A percentile compares a stretch with the other conserved stretches of the same genome.
Conservation (phyloP, 2,113 vertebrate species). For the Phoenicopterus ruber region DNA sequence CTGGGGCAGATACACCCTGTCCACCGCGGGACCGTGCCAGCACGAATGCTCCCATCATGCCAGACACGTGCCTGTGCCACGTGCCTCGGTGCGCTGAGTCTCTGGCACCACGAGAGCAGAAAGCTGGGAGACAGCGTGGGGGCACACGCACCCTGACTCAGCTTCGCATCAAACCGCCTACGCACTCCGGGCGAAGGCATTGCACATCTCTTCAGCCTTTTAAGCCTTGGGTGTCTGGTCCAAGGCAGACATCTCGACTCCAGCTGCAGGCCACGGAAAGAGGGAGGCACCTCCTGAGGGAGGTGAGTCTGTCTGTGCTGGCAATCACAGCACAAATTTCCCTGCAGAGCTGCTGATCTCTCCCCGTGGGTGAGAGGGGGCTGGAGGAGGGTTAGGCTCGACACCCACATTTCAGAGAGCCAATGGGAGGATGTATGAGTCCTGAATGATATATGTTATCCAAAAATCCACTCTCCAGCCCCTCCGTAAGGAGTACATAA, state of each 20-base stretch:
- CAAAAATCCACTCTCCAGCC: not conserved
- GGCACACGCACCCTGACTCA: not conserved
- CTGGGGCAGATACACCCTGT: not conserved
- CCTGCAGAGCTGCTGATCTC: not conserved
- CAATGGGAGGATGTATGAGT: fast-evolving
- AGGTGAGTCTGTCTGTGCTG: fast-evolving
- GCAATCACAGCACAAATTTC: not conserved
- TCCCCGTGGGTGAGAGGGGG: fast-evolving
- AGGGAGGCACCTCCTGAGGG: not conserved
- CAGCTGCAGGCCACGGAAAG: not conserved
- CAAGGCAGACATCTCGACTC: not conserved
- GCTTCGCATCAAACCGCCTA: not conserved
- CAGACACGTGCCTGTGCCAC: not conserved
- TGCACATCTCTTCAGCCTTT: not conserved
- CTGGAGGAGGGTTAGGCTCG: not conserved
- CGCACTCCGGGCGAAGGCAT: not conserved
- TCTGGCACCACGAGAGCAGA: not conserved
- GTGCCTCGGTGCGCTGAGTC: not conserved
- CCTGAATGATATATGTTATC: fast-evolving
- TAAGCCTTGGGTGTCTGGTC: not conserved
- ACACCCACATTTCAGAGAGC: not conserved
- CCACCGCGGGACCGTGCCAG: fast-evolving
- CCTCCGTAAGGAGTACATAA: not conserved
- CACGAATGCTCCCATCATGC: not conserved
- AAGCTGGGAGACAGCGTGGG: not conserved